Percentiles rank a stretch among this genome's conserved stretches.
phyloP scores from a whole-genome alignment of 2,113 vertebrate genomes.

The Cnemophilus loriae region DNA sequence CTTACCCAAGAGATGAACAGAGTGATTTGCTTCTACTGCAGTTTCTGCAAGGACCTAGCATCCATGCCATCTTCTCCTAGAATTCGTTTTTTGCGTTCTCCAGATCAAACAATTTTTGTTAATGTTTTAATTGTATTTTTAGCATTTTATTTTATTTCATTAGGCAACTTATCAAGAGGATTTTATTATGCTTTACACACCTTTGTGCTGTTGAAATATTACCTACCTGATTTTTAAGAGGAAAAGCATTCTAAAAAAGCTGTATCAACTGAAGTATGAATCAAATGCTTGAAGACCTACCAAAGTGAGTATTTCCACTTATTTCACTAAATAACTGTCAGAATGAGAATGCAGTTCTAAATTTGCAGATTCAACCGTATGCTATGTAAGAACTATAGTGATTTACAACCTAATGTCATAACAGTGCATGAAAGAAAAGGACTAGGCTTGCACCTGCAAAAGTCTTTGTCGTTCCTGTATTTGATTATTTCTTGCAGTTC shows the following conservation, averaged over 20 bases:
- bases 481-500: neutral
- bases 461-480: neutral
- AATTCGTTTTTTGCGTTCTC: neutral
- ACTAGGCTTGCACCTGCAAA: neutral
- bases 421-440: neutral
- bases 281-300: neutral
- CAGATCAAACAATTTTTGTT: neutral
- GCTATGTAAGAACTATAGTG: neutral
- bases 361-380: neutral
- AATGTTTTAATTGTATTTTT: neutral
- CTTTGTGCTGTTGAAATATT: neutral
- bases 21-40: neutral
- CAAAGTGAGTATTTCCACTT: neutral
- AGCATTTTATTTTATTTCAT: neutral
- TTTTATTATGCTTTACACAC: neutral
- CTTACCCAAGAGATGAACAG: neutral
- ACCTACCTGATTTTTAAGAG: neutral
- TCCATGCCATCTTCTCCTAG: neutral
- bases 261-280: neutral
- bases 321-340: neutral
- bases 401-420: neutral
- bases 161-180: neutral
- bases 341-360: neutral
- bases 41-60: neutral
- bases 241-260: neutral